phyloP scores from a whole-genome alignment of 2,113 vertebrate genomes.

The Pseudopipra pipra region DNA sequence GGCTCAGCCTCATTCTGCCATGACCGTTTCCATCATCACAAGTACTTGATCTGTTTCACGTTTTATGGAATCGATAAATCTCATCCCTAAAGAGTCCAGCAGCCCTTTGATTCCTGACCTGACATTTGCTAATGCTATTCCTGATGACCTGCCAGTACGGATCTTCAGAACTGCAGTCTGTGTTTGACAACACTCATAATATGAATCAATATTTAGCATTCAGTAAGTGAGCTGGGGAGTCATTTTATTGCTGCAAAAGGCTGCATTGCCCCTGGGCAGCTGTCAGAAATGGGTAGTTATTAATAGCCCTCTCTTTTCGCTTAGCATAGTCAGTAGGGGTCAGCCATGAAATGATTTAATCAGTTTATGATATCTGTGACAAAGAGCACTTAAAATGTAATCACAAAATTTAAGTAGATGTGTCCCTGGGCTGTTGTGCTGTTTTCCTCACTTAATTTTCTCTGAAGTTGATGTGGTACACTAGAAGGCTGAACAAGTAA shows the following conservation, averaged over 20 bases:
- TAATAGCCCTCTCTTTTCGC: conserved; percentile 85
- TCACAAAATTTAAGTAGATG: conserved; percentile 92
- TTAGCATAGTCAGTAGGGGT: conserved; percentile 92
- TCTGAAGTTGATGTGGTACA: conserved; percentile 53
- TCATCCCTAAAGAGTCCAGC: conserved; percentile 81
- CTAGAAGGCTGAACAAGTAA: neutral
- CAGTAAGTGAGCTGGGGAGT: conserved; percentile 84
- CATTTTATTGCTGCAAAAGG: conserved; percentile 82
- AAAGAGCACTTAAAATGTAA: conserved; percentile 93
- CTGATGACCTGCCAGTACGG: conserved; percentile 82
- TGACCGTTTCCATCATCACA: conserved; percentile 76
- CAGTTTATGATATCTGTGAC: conserved; percentile 95
- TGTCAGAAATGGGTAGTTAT: conserved; percentile 94
- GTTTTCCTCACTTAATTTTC: conserved; percentile 80
- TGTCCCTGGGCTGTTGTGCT: conserved; percentile 87
- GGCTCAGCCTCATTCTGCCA: conserved; percentile 83
- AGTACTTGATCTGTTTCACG: conserved; percentile 80
- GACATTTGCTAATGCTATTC: conserved; percentile 83
- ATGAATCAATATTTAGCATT: conserved; percentile 88
- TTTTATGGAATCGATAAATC: conserved; percentile 82
- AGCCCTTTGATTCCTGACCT: conserved; percentile 82
- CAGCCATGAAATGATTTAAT: conserved; percentile 93
- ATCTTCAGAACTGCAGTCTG: conserved; percentile 79
- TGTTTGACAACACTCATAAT: conserved; percentile 89
- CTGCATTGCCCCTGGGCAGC: conserved; percentile 86